Base-by-base conservation (phyloP, 2,113 vertebrate genomes). In the Nibea albiflora region DNA sequence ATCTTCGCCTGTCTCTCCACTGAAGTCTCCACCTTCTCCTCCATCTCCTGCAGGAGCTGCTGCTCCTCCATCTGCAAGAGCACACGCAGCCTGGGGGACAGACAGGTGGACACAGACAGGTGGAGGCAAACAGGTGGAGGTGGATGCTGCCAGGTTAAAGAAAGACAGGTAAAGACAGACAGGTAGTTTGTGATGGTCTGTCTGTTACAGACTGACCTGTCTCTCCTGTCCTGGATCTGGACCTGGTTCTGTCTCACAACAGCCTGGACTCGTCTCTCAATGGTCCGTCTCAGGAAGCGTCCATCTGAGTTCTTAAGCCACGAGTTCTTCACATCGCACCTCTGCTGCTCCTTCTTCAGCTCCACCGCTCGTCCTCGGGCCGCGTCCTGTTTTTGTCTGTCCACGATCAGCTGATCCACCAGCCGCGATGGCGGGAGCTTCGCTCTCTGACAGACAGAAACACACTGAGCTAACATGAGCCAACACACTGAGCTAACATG, bases 21-120 rank as follows among this genome's bases (percentile, higher is more conserved):
- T 0, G 54, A 50, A 0, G 95, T 95, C 93, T 97, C 96, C 84
- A 86, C 85, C 80, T 91, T 93, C 3, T 75, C 72, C 15, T 95
- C 91, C 89, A 96, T 83, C 90, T 98, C 96, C 65, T 77, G 77
- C 0, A 96, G 83, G 66, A 96, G 91, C 2, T 88, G 92, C 20
- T 68, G 90, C 82, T 98, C 96, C 89, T 99, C 98, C 10, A 62
- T 85, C 81, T 96, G 93, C 91, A 99, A 76, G 76, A 99, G 89
- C 12, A 86, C 86, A 11, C 91, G 92, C 46, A 99, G 94, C 83
- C 98, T 99, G 90, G 70, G 31, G 4, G 70, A 46, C 39, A 46
- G 4, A 70, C 22, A 57, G 39, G 17, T 1, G 10, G n/a, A 28
- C 39, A 57, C 68, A 57, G 4, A 58, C 53, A 58, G 52, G 28